Evolutionary conservation across 2,888 invertebrate species (phyloP), one percentile per base, ranked within the genome.

Genomic region (Drosophila bunnanda): DNA sequence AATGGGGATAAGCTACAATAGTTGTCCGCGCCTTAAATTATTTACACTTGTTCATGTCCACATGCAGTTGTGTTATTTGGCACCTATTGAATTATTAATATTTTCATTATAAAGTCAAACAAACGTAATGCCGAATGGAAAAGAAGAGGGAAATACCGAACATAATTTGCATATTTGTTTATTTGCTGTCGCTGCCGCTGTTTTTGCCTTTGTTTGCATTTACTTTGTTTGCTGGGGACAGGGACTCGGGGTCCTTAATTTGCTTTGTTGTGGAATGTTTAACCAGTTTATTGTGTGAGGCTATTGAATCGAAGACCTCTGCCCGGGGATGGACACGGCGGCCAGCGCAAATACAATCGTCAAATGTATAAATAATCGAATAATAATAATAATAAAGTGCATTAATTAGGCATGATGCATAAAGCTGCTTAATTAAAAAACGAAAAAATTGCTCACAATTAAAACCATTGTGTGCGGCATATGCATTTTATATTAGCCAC

Each of bases 101-200:
- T 70, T 70, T 72, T 70, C 71, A 86, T 82, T 88, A 76, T 69
- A 85, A 75, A 75, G 77, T 74, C 78, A 80, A 86, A 80, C 80
- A 88, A 68, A 41, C 64, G 71, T 55, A 28, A 12, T 15, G 36
- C 15, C 13, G 36, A 28, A 28, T 30, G 34, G 25, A 39, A 56
- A 60, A 52, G 52, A 34, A 15, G 68, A 57, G 66, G 71, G 75
- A 71, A 53, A 70, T 50, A 59, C 36, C 44, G 59, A 56, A 48
- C 54, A 74, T 76, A 52, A 76, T 74, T 74, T 74, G 76, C 56
- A 76, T 75, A 59, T 61, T 67, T 75, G 60, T 55, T 64, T 70
- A 39, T 50, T 69, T 69, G 50, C 30, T 4, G 32, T 39, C 39
- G 55, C 58, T 52, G 36, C 50, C 52, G 56, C 32, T 38, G 38